These are phyloP conservation scores for Callipepla californica DNA, from an alignment of 2,113 vertebrate species.

Conservation along the genomic window DNA sequence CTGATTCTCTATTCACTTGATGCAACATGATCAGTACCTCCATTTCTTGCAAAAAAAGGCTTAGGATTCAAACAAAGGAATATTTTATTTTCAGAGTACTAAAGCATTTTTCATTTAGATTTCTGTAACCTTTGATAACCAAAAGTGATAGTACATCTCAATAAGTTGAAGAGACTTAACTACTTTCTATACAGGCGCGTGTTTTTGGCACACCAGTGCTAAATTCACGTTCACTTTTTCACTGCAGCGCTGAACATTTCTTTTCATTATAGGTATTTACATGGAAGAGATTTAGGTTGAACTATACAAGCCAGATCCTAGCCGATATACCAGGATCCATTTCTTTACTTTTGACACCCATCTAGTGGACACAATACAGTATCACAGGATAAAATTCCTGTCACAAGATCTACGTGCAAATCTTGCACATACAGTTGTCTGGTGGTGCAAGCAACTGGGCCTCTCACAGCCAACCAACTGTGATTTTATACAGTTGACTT, in stretches of 20 bases:
- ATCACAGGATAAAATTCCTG: neutral
- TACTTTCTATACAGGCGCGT: neutral
- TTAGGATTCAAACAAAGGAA: neutral
- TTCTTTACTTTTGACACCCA: slow-evolving; percentile 42
- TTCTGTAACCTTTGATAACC: neutral
- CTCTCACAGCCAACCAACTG: neutral
- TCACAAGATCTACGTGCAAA: fast-evolving
- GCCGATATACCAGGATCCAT: fast-evolving
- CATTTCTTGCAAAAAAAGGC: neutral
- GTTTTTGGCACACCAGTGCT: neutral
- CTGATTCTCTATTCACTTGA: neutral
- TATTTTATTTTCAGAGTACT: neutral
- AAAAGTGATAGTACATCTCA: neutral
- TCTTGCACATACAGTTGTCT: neutral
- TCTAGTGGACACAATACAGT: slow-evolving; percentile 2
- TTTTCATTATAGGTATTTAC: neutral
- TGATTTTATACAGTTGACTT: neutral
- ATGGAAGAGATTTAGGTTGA: neutral
- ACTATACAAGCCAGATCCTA: neutral
- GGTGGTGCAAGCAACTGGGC: neutral
- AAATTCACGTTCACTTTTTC: neutral
- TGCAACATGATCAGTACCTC: neutral
- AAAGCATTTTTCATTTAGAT: neutral
- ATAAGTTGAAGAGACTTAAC: neutral
- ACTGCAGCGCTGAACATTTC: neutral